Percentiles rank a stretch among this genome's conserved stretches.
Evolutionary conservation across 2,113 vertebrate genomes (phyloP).

Genomic region (Chaenogobius annularis): DNA sequence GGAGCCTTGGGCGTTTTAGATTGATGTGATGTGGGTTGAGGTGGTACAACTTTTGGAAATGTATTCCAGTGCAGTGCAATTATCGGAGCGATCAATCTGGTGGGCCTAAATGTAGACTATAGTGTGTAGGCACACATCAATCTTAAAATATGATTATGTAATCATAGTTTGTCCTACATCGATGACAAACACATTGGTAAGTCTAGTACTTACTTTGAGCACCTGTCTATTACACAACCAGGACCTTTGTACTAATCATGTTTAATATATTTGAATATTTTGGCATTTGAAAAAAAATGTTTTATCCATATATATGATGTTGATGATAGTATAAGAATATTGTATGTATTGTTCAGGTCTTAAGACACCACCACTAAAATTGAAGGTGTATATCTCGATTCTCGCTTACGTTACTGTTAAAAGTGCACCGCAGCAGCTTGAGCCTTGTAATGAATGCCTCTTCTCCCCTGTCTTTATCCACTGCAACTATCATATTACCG

Average conservation of each 20-base stretch:
- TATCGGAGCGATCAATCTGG: conserved; percentile 27
- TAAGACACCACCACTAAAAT: neutral
- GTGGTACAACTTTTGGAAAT: conserved; percentile 52
- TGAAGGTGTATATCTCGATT: neutral
- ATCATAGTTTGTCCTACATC: neutral
- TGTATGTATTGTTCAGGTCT: neutral
- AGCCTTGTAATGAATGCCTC: conserved; percentile 3
- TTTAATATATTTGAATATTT: neutral
- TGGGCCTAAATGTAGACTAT: conserved; percentile 17
- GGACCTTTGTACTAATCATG: too few relatives aligned
- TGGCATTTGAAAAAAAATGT: neutral
- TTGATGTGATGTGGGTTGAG: conserved; percentile 50
- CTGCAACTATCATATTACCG: conserved; percentile 7
- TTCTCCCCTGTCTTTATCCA: neutral
- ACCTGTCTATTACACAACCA: too few relatives aligned
- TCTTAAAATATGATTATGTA: neutral
- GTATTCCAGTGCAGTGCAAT: conserved; percentile 21
- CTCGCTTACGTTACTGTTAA: neutral
- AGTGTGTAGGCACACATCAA: conserved; percentile 1
- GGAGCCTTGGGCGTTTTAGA: conserved; percentile 53
- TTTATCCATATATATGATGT: too few relatives aligned
- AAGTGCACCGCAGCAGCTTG: neutral
- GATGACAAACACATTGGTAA: neutral
- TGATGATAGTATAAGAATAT: neutral
- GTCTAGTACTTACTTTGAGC: too few relatives aligned